Conservation (phyloP, 2,888 invertebrate genomes). For the Xanthorhoe spadicearia region DNA sequence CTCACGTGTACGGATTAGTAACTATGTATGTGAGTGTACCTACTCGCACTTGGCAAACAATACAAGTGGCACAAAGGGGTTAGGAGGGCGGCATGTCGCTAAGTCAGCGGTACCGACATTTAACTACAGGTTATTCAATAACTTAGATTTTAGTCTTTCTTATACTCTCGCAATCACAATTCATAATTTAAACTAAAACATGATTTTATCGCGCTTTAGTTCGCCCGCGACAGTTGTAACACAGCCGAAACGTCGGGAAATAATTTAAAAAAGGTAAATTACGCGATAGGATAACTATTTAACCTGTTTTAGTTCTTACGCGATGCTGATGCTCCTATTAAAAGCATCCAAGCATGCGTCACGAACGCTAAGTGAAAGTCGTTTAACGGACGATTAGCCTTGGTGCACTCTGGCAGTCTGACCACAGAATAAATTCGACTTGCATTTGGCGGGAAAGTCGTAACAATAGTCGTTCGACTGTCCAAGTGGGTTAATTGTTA, state of each 20-base stretch:
- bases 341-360: no score
- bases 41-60: slow-evolving; percentile 13
- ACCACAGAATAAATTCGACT: slow-evolving; percentile 2
- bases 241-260: no score
- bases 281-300: no score
- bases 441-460: slow-evolving; percentile 17
- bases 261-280: no score
- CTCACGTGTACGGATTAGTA: slow-evolving; percentile 4
- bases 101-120: background rate
- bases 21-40: slow-evolving; percentile 3
- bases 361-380: background rate
- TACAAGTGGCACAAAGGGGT: slow-evolving; percentile 5
- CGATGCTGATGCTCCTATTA: no score
- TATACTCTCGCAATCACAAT: no score
- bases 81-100: background rate
- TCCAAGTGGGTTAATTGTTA: slow-evolving; percentile 39
- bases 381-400: slow-evolving; percentile 2
- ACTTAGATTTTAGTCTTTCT: no score
- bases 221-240: no score
- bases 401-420: slow-evolving; percentile 14
- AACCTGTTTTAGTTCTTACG: no score
- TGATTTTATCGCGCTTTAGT: no score
- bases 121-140: no score
- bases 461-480: slow-evolving; percentile 27
- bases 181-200: no score